A percentile compares a stretch with the other conserved stretches of the same genome.
Evolutionary conservation across 2,888 invertebrate species (phyloP).

Genomic region (Conus canariensis): DNA sequence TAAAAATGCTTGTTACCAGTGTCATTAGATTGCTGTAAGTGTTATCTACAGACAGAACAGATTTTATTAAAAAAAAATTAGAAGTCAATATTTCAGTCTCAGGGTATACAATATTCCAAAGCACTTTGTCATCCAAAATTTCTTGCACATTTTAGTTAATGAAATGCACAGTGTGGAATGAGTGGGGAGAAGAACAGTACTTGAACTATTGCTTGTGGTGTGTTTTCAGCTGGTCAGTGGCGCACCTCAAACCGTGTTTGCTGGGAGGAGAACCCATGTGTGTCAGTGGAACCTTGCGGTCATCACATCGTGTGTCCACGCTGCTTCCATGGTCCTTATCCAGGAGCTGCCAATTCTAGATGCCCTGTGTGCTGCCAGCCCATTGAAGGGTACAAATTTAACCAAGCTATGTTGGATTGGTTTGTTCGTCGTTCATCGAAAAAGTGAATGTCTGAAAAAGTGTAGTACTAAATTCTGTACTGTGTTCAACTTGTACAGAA

Average conservation of each 20-base stretch:
- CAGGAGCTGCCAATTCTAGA: too few relatives aligned
- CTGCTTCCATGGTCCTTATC: background rate
- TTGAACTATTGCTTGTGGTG: background rate
- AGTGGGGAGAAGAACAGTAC: too few relatives aligned
- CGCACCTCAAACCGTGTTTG: background rate
- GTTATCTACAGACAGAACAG: too few relatives aligned
- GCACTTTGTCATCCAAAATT: background rate
- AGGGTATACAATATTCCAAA: background rate
- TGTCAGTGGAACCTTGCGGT: background rate
- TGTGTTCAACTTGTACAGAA: too few relatives aligned
- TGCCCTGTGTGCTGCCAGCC: background rate
- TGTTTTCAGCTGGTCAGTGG: background rate
- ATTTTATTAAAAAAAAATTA: too few relatives aligned
- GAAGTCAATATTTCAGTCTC: too few relatives aligned
- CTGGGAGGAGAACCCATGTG: background rate
- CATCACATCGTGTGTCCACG: background rate
- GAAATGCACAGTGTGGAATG: too few relatives aligned
- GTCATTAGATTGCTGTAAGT: too few relatives aligned
- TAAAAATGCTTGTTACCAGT: too few relatives aligned
- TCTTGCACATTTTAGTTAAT: background rate
- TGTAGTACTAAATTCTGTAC: background rate
- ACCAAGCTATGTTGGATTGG: background rate
- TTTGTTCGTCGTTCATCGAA: background rate
- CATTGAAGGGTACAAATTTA: background rate
- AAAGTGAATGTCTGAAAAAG: background rate